Percentiles rank a stretch among this genome's conserved stretches.
These are phyloP conservation scores for Anguilla anguilla DNA, from an alignment of 2,797 vertebrate genomes.

Conservation along the genomic window DNA sequence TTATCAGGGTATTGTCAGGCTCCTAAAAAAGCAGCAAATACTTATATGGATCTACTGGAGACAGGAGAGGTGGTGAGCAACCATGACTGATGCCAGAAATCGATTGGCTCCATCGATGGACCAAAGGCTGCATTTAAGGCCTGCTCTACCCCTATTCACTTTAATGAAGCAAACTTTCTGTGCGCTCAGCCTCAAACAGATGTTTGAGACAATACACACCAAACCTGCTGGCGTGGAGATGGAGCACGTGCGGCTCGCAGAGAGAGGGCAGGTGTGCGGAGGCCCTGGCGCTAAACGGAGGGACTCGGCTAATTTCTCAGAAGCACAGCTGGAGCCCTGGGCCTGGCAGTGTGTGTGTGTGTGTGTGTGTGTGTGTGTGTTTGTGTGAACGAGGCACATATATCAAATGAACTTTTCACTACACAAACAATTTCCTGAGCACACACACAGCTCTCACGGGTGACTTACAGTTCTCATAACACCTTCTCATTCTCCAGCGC, in stretches of 20 bases:
- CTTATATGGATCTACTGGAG: neutral
- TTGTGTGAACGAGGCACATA: neutral
- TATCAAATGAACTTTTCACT: neutral
- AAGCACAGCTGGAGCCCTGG: neutral
- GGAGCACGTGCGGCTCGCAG: neutral
- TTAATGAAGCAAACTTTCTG: neutral
- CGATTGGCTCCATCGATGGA: conserved; percentile 39
- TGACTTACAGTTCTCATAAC: neutral
- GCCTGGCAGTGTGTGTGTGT: neutral
- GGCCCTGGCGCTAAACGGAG: neutral
- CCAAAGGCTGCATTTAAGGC: conserved; percentile 20
- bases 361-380: neutral
- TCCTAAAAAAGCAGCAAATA: neutral
- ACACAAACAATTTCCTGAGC: neutral
- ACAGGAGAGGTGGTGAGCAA: conserved; percentile 34
- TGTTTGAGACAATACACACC: neutral
- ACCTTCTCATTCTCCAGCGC: neutral
- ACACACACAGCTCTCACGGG: neutral
- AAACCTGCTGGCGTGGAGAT: neutral
- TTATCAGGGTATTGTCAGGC: neutral
- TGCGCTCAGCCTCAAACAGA: neutral
- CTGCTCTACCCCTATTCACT: conserved; percentile 24
- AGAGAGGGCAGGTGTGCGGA: neutral
- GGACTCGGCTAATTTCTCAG: conserved; percentile 20
- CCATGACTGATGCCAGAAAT: conserved; percentile 38